Evolutionary conservation across 2,888 invertebrate genomes (phyloP).

Genomic region (Elmis aenea): DNA sequence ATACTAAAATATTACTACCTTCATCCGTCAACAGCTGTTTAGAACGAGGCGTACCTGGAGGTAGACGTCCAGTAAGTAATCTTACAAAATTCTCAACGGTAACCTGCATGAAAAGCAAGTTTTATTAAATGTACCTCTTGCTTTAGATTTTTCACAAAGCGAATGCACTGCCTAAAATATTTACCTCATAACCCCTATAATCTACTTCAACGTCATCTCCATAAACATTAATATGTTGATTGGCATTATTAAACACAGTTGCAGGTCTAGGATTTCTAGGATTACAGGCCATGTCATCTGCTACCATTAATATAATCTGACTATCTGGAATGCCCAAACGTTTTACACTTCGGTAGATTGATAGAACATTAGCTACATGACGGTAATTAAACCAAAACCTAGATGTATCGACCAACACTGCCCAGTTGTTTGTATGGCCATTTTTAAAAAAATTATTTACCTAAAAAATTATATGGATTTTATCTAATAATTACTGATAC

Average conservation of each 20-base stretch:
- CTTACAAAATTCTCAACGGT: constrained; percentile 99
- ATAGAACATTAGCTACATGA: constrained; percentile 97
- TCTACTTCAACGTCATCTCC: constrained; percentile 99
- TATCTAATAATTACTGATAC: neutral
- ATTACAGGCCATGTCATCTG: constrained; percentile 99
- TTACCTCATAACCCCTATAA: constrained; percentile 86
- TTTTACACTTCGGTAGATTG: constrained; percentile 97
- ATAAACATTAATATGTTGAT: constrained; percentile 97
- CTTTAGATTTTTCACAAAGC: too few relatives aligned
- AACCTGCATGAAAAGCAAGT: constrained; percentile 59
- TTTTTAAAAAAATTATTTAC: constrained; percentile 51
- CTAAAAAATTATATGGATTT: too few relatives aligned
- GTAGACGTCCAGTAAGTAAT: constrained; percentile 86
- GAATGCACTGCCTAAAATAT: constrained; percentile 15
- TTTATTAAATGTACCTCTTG: constrained; percentile 1
- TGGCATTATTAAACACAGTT: constrained; percentile 96
- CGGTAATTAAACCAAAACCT: constrained; percentile 99
- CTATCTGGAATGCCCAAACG: constrained; percentile 97
- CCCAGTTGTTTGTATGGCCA: constrained; percentile 98
- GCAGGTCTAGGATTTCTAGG: constrained; percentile 95
- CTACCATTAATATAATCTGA: constrained; percentile 98
- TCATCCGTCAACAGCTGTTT: constrained; percentile 94
- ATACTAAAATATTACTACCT: constrained; percentile 93
- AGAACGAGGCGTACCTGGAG: constrained; percentile 89
- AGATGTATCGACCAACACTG: constrained; percentile 96